These are phyloP conservation scores for Microchrysa polita DNA, from an alignment of 2,888 invertebrate genomes.

Conservation along the genomic window DNA sequence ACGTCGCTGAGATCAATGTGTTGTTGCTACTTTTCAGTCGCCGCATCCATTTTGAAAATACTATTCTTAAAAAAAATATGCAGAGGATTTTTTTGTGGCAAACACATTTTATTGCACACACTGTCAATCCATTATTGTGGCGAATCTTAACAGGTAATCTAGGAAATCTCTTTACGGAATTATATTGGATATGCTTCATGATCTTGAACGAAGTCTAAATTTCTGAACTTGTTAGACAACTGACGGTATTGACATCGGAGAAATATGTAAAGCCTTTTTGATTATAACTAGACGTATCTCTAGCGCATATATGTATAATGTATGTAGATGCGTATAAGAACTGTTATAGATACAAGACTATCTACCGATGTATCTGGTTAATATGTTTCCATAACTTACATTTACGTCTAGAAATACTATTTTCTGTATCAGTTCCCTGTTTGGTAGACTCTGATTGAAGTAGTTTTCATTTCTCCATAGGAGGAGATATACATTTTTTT, in stretches of 20 bases:
- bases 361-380: not conserved
- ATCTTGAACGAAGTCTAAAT: slow-evolving; percentile 28
- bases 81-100: too few relatives aligned
- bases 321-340: not conserved
- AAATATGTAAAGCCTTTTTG: slow-evolving; percentile 13
- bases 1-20: too few relatives aligned
- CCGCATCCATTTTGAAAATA: too few relatives aligned
- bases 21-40: too few relatives aligned
- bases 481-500: not conserved
- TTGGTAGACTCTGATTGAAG: too few relatives aligned
- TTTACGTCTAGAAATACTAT: too few relatives aligned
- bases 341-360: too few relatives aligned
- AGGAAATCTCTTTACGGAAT: not conserved
- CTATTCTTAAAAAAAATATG: too few relatives aligned
- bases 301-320: slow-evolving; percentile 3
- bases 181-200: slow-evolving; percentile 33
- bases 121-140: too few relatives aligned
- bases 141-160: too few relatives aligned
- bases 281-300: not conserved
- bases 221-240: slow-evolving; percentile 32
- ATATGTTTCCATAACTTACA: not conserved
- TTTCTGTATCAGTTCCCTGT: not conserved
- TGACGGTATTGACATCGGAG: slow-evolving; percentile 35
- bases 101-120: too few relatives aligned
- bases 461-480: too few relatives aligned